Conservation (phyloP, 2,113 vertebrate species). For the Cryptoleucopteryx plumbea region DNA sequence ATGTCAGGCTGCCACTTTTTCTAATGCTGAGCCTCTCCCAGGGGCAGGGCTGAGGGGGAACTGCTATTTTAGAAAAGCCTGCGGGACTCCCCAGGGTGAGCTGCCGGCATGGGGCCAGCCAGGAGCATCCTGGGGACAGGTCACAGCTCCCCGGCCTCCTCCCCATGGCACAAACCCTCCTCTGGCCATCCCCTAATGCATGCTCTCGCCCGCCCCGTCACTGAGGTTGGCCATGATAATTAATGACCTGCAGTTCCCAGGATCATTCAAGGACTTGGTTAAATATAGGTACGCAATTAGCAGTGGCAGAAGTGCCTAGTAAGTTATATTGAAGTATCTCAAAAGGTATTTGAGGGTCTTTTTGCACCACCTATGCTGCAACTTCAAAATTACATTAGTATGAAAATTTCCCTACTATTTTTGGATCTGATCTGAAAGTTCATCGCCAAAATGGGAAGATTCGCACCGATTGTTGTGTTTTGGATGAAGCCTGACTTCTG, state of each 20-base stretch:
- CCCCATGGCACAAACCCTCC: neutral
- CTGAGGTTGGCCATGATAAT: neutral
- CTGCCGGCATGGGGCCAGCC: neutral
- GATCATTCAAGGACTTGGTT: neutral
- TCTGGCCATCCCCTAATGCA: accelerated
- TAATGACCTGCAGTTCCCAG: neutral
- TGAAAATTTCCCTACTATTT: neutral
- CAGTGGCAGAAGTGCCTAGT: neutral
- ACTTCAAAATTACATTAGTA: neutral
- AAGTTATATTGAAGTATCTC: neutral
- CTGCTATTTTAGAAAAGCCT: neutral
- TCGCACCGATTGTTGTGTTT: neutral
- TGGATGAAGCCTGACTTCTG: neutral
- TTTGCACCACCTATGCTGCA: neutral
- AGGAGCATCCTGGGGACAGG: neutral
- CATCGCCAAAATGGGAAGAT: neutral
- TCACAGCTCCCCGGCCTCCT: neutral
- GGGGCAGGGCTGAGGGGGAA: neutral
- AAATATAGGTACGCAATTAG: neutral
- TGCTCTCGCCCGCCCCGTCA: accelerated
- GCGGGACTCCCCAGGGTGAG: neutral
- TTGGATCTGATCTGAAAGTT: neutral
- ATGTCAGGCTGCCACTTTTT: neutral
- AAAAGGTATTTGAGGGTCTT: neutral
- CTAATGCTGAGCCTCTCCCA: neutral